phyloP scores from a whole-genome alignment of 1,140 invertebrate species.

The Cepaea nemoralis region DNA sequence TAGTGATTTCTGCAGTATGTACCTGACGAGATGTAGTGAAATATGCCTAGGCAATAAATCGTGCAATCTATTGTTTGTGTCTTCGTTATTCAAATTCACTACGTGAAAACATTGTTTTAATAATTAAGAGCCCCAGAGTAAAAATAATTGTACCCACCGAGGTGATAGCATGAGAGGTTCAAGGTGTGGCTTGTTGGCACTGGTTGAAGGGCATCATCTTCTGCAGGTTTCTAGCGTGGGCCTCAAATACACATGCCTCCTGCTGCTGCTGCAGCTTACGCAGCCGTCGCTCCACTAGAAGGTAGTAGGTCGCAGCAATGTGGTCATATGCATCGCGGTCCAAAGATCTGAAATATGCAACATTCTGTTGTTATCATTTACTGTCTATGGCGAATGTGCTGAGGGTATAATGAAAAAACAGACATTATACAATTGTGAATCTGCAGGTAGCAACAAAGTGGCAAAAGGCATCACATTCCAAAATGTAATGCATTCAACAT shows the following conservation, averaged over 20 bases:
- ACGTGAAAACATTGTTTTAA: too few relatives aligned
- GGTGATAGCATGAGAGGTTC: conserved; percentile 73
- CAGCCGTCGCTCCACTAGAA: conserved; percentile 93
- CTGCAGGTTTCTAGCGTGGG: conserved; percentile 47
- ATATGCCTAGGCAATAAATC: too few relatives aligned
- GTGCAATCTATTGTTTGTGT: too few relatives aligned
- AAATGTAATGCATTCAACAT: too few relatives aligned
- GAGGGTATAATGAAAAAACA: too few relatives aligned
- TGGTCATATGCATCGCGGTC: conserved; percentile 98
- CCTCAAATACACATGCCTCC: conserved; percentile 23
- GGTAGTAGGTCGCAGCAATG: conserved; percentile 97
- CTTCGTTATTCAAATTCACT: too few relatives aligned
- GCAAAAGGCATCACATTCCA: too few relatives aligned
- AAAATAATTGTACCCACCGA: conserved; percentile 62
- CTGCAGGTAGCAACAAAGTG: too few relatives aligned
- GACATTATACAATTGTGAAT: too few relatives aligned
- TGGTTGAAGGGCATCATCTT: conserved; percentile 59
- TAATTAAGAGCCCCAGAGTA: not conserved
- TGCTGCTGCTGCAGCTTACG: conserved; percentile 70
- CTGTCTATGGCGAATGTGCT: too few relatives aligned
- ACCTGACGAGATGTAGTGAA: too few relatives aligned
- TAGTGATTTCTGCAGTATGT: too few relatives aligned
- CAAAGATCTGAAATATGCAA: conserved; percentile 80
- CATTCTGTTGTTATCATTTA: not conserved
- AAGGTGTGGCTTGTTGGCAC: conserved; percentile 64